phyloP scores from a whole-genome alignment of 2,113 vertebrate genomes.

The Argyrosomus japonicus region DNA sequence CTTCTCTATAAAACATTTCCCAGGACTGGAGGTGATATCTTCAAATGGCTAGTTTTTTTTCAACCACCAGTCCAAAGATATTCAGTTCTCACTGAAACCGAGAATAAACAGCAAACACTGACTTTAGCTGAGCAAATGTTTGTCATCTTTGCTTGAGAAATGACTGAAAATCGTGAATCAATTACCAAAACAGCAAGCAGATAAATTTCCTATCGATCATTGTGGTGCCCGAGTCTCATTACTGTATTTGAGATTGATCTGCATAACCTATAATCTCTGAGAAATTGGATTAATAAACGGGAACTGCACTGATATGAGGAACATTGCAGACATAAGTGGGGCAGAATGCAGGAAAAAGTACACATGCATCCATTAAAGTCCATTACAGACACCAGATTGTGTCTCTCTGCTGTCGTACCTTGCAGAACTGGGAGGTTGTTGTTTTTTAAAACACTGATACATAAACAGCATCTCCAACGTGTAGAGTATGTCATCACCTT shows the following conservation, averaged over 20 bases:
- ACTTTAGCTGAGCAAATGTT: neutral
- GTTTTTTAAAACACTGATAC: neutral
- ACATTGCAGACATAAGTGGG: neutral
- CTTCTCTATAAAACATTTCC: too few relatives aligned
- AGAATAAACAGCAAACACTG: neutral
- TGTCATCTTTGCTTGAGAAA: neutral
- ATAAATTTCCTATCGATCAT: too few relatives aligned
- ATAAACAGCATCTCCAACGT: constrained; percentile 17
- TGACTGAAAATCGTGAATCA: neutral
- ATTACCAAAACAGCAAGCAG: neutral
- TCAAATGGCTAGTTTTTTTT: neutral
- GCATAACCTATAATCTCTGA: neutral
- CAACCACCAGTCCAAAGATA: neutral
- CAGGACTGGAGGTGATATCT: neutral
- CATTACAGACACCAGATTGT: neutral
- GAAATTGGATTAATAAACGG: neutral
- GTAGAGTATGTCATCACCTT: constrained; percentile 14
- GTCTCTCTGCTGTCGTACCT: neutral
- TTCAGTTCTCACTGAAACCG: neutral
- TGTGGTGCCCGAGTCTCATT: neutral
- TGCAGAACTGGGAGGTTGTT: neutral
- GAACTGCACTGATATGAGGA: neutral
- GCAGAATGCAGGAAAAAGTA: constrained; percentile 2
- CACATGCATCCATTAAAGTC: neutral
- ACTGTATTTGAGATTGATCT: constrained; percentile 1